Evolutionary conservation across 1,140 invertebrate genomes (phyloP), one percentile per base, ranked within the genome.

Genomic region (Diabrotica virgifera): DNA sequence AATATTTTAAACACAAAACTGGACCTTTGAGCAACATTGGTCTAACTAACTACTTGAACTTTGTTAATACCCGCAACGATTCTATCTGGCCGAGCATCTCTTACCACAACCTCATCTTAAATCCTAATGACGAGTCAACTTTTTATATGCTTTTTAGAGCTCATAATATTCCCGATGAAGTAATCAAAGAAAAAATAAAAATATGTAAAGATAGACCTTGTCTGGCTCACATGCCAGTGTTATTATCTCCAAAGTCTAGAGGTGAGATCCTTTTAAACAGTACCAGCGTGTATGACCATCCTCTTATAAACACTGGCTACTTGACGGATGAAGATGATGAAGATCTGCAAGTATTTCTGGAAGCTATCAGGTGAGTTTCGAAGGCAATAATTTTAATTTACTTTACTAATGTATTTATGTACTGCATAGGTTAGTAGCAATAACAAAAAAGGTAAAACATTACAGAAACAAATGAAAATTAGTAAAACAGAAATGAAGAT

Each of bases 221-320:
- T n/a, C 36, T 62, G 0, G 12, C 68, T 3, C 11, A 58, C 8
- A 63, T 73, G 14, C 14, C 88, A 69, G 86, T 89, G 0, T 73
- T 91, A 0, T 82, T 92, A 12, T 82, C 88, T 73, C 91, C 93
- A 0, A 85, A 88, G 74, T 87, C 85, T n/a, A 76, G 77, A 24
- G 88, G 88, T n/a, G 76, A 77, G 59, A 59, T 90, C 8, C 77
- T 81, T 66, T 74, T 90, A 12, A 81, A 77, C 57, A 78, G 78
- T 61, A 77, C 63, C 35, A 81, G 90, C 78, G 88, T 89, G 2
- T 82, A 81, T 40, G 82, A 83, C 61, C 80, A 83, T 70, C 90
- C 90, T 0, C 75, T 85, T 13, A 89, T 94, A 37, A 82, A 87
- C 70, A 83, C 91, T 0, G 89, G 89, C 51, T 90, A 90, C 54